Evolutionary conservation across 2,888 invertebrate species (phyloP), one percentile per base, ranked within the genome.

Genomic region (Ennomos quercinarius): DNA sequence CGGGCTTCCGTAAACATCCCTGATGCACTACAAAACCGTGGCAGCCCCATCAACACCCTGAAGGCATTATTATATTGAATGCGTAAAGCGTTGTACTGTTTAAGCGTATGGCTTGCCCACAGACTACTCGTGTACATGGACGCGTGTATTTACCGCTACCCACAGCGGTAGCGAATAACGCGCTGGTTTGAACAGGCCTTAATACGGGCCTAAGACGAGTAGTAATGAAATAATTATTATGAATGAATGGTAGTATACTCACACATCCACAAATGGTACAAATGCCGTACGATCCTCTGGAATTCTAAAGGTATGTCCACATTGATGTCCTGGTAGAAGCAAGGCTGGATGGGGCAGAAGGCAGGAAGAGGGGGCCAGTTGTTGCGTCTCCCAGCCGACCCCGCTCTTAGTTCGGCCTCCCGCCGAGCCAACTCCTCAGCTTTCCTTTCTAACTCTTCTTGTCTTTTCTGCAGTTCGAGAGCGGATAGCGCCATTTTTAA

Each of bases 291-390:
- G 74, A 99, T 96, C 87, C 96, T 96, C 89, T 99, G 99, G 92
- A 99, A 99, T 86, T 99, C 99, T 48, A 97, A 93, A 27, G 99
- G 99, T 85, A 99, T 99, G 84, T 99, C 99, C 46, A 99, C 97
- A 85, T 98, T 98, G 74, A 99, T 99, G 87, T 99, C 99, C 93
- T 99, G 99, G 89, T 99, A 99, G 93, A 99, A 99, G 87, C 99
- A 99, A 0, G 99, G 99, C 83, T 99, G 98, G 64, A 99, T 95
- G 62, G 98, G 98, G 76, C 97, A 97, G 78, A 96, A 96, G 53
- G 96, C 95, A 0, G 99, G 99, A 67, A 99, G 87, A 0, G 99
- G 99, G 1, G 99, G 99, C 99, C 99, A 99, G 91, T 99, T 99
- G 87, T 99, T 99, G 72, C 96, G 94, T 71, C 98, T 89, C 8